Evolutionary conservation across 1,140 invertebrate species (phyloP).

Genomic region (Eurosta solidaginis): DNA sequence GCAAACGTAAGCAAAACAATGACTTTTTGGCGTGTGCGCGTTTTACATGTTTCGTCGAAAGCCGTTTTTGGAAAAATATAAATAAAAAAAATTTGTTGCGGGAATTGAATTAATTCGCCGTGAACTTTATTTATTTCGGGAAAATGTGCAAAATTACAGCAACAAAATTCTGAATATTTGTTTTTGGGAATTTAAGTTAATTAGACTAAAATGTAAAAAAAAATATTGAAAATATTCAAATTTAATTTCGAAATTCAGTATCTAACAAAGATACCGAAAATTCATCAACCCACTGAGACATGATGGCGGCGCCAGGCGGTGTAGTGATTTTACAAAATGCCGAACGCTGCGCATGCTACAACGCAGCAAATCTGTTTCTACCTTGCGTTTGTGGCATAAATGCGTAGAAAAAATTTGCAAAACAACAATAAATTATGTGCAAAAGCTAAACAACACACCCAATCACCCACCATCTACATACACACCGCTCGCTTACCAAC

Average conservation of each 20-base stretch:
- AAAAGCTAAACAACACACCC: not conserved
- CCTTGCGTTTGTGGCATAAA: not conserved
- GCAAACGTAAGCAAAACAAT: constrained; percentile 25
- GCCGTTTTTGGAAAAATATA: not conserved
- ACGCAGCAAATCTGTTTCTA: not conserved
- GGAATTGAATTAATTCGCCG: not conserved
- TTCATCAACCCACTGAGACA: not conserved
- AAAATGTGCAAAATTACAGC: not conserved
- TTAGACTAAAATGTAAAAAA: not conserved
- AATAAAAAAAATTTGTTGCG: not conserved
- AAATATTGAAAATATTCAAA: not conserved
- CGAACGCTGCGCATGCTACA: not conserved
- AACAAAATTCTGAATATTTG: not conserved
- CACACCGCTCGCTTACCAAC: not conserved
- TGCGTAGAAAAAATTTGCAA: constrained; percentile 7
- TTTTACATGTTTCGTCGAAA: not conserved
- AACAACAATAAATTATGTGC: not conserved
- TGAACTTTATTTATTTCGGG: not conserved
- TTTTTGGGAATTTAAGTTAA: not conserved
- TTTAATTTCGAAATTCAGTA: not conserved
- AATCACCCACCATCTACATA: not conserved
- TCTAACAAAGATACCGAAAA: not conserved
- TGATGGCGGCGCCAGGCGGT: not conserved
- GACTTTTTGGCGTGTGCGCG: not conserved
- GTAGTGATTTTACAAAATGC: not conserved